phyloP scores from a whole-genome alignment of 2,888 invertebrate species.

The Mimas tiliae region DNA sequence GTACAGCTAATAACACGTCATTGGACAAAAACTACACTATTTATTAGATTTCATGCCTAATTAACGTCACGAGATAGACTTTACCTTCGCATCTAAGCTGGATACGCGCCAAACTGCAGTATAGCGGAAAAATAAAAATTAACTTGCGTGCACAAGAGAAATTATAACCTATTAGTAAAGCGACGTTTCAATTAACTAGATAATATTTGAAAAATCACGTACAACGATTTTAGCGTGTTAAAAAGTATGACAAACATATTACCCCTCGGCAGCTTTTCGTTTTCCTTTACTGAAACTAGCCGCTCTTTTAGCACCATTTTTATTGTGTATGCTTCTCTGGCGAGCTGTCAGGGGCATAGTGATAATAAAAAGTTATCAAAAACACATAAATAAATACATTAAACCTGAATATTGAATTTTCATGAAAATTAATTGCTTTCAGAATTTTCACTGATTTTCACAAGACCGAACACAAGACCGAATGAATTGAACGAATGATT shows the following conservation, averaged over 20 bases:
- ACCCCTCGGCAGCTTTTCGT: constrained; percentile 72
- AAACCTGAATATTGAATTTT: background rate
- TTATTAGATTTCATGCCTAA: constrained; percentile 45
- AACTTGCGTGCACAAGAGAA: constrained; percentile 31
- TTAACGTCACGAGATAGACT: constrained; percentile 47
- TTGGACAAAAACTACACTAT: constrained; percentile 27
- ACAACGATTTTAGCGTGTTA: constrained; percentile 11
- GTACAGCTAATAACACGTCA: constrained; percentile 4
- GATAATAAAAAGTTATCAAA: background rate
- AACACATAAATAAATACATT: background rate
- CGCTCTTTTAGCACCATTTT: constrained; percentile 73
- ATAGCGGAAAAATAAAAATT: constrained; percentile 39
- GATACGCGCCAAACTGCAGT: constrained; percentile 58
- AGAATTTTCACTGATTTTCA: background rate
- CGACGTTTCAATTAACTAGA: background rate
- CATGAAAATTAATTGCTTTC: constrained; percentile 8
- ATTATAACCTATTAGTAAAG: constrained; percentile 28
- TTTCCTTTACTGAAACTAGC: constrained; percentile 72
- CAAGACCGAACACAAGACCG: constrained; percentile 4
- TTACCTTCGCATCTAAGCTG: constrained; percentile 59
- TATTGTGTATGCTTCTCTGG: constrained; percentile 76
- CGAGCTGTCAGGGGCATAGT: constrained; percentile 74
- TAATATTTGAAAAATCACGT: background rate
- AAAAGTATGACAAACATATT: constrained; percentile 35
- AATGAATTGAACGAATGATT: constrained; percentile 26